Percentiles rank a stretch among this genome's conserved stretches.
phyloP scores from a whole-genome alignment of 2,797 vertebrate genomes.

The Loriculus beryllinus region DNA sequence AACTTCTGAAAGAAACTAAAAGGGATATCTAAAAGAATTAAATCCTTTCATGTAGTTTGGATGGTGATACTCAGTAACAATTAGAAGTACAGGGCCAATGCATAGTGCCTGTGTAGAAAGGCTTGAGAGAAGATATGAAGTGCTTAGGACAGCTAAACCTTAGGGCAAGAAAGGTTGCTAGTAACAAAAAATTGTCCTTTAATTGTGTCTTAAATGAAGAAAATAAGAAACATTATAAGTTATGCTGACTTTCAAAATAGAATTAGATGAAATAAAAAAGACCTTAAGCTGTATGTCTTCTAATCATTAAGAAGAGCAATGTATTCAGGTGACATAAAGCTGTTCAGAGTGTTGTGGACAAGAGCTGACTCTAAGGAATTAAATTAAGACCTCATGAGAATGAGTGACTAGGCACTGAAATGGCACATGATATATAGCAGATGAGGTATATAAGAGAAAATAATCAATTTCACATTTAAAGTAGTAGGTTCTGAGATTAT shows the following conservation, averaged over 20 bases:
- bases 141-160: not conserved
- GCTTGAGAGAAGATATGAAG: not conserved
- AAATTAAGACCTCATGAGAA: not conserved
- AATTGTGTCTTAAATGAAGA: not conserved
- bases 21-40: not conserved
- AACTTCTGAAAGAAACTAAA: not conserved
- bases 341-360: not conserved
- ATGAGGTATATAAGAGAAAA: not conserved
- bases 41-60: not conserved
- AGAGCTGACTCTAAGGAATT: not conserved
- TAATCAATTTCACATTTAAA: not conserved
- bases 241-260: not conserved
- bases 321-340: not conserved
- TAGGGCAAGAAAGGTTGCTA: not conserved
- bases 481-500: not conserved
- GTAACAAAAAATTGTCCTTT: not conserved
- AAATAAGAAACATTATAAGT: not conserved
- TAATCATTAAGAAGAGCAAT: not conserved
- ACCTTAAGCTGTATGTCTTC: not conserved
- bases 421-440: not conserved
- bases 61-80: not conserved
- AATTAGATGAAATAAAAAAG: not conserved
- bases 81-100: not conserved
- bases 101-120: not conserved
- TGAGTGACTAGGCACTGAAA: not conserved